These are phyloP conservation scores for Tiliacea citrago DNA, from an alignment of 2,888 invertebrate genomes.

Conservation along the genomic window DNA sequence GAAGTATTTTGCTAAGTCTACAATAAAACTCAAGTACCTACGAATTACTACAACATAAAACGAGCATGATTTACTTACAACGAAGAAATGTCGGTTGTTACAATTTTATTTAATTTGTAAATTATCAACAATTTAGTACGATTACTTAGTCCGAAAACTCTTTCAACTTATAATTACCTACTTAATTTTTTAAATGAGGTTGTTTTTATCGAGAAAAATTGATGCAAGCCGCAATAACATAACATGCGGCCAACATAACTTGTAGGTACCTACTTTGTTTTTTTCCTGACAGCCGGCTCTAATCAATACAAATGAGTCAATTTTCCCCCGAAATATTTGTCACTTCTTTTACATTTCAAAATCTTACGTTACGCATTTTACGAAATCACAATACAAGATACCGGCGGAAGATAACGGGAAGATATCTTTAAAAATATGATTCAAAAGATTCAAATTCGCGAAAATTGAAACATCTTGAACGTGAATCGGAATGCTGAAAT, in stretches of 20 bases:
- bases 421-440: constrained; percentile 39
- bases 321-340: neutral
- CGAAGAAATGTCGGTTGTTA: constrained; percentile 24
- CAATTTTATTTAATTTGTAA: constrained; percentile 2
- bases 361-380: constrained; percentile 12
- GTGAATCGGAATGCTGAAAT: constrained; percentile 7
- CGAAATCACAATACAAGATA: constrained; percentile 32
- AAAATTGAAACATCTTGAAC: constrained; percentile 11
- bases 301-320: constrained; percentile 17
- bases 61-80: constrained; percentile 4
- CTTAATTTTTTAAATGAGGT: neutral
- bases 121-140: neutral
- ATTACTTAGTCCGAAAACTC: neutral
- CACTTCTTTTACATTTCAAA: constrained; percentile 1
- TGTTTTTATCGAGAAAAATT: neutral
- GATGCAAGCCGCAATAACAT: neutral
- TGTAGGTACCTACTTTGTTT: neutral
- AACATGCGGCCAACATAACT: neutral
- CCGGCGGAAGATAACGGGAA: constrained; percentile 29
- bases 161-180: neutral
- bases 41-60: constrained; percentile 3
- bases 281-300: neutral
- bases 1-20: constrained; percentile 15
- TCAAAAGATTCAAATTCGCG: constrained; percentile 26
- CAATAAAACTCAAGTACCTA: constrained; percentile 5